Evolutionary conservation across 2,888 invertebrate species (phyloP), one percentile per base, ranked within the genome.

Genomic region (Hydropsyche betteni): DNA sequence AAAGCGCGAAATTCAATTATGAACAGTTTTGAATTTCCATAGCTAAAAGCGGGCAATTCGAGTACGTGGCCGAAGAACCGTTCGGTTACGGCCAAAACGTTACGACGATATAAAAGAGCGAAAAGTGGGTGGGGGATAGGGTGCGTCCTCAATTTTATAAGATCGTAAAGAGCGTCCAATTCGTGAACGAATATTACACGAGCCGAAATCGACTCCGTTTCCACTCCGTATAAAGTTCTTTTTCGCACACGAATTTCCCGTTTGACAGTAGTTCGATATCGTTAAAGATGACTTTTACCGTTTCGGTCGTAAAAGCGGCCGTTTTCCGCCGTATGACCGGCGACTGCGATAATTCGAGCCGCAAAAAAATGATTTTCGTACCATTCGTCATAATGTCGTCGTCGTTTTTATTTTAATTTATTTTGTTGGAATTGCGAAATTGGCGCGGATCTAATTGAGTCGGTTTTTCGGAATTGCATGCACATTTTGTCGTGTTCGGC

Each of bases 81-180:
- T 58, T 58, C 58, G 58, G 58, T 58, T 58, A 58, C 16, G 58
- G 58, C 14, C 58, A 58, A 58, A 58, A 58, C 58, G 58, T 58
- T 16, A 58, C 58, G 58, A 58, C 16, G 16, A 8, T 58, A 58
- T 58, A 58, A 58, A 58, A 58, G 24, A 8, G 58, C 58, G 58
- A 8, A 1, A n/a, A 4, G 8, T n/a, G 58, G 16, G 16, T 4
- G 53, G 53, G n/a, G 53, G 44, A 44, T 6, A 44, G 44, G 53
- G n/a, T 53, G 16, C 58, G 16, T 58, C 58, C 58, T 58, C 58
- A 58, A 14, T 58, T 58, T 58, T 24, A 58, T 58, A 58, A 58
- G 58, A 16, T 58, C 58, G 58, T 58, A 58, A 58, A 58, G 24
- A 14, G 16, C 58, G 24, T 58, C 58, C 58, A 58, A 58, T 58